These are phyloP conservation scores for Falco punctatus DNA, from an alignment of 2,113 vertebrate genomes.

Conservation along the genomic window DNA sequence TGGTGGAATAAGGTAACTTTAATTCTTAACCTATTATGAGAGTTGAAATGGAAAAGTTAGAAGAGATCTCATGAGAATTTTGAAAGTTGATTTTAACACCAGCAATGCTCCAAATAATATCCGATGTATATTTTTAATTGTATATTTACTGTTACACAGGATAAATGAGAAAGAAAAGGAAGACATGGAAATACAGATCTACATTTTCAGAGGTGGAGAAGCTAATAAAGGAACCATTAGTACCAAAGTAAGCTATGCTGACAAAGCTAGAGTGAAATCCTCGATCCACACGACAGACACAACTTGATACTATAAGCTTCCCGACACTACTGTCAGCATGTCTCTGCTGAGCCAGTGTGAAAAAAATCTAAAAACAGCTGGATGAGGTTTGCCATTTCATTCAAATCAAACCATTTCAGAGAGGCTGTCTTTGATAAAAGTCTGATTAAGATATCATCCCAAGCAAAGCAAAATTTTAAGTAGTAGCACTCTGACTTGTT, in stretches of 20 bases:
- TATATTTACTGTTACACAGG: neutral
- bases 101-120: neutral
- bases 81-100: neutral
- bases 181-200: neutral
- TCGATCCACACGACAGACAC: neutral
- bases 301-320: slow-evolving; percentile 21
- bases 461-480: neutral
- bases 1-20: neutral
- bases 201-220: neutral
- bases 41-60: neutral
- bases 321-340: neutral
- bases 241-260: neutral
- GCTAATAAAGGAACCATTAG: neutral
- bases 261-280: neutral
- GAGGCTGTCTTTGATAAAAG: neutral
- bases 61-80: neutral
- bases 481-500: neutral
- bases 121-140: neutral
- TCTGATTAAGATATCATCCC: neutral
- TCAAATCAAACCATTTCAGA: neutral
- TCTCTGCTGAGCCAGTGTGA: neutral
- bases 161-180: neutral
- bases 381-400: neutral
- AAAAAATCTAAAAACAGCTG: slow-evolving; percentile 3
- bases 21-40: neutral